Evolutionary conservation across 1,140 invertebrate genomes (phyloP).

Genomic region (Hesperophylax magnus): DNA sequence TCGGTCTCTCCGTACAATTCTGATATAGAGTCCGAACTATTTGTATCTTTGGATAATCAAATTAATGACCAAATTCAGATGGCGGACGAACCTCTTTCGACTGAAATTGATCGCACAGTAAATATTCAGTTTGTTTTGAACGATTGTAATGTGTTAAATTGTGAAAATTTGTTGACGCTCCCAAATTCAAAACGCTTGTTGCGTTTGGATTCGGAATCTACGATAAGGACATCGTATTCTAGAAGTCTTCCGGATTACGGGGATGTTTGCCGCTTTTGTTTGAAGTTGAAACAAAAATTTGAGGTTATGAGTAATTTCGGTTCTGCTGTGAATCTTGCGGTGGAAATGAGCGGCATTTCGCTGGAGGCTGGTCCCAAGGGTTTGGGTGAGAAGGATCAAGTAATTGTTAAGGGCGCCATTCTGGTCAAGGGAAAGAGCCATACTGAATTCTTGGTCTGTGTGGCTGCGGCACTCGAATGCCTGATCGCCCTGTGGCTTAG

Average conservation of each 20-base stretch:
- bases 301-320: not conserved
- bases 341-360: slow-evolving; percentile 47
- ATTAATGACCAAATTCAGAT: slow-evolving; percentile 10
- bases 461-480: slow-evolving; percentile 53
- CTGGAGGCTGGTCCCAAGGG: slow-evolving; percentile 17
- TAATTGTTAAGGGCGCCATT: slow-evolving; percentile 42
- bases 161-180: not conserved
- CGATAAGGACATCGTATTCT: not conserved
- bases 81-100: not conserved
- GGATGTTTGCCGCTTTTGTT: slow-evolving; percentile 50
- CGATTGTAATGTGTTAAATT: not conserved
- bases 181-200: not conserved
- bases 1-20: not conserved
- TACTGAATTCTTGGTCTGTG: slow-evolving; percentile 52
- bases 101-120: not conserved
- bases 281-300: slow-evolving; percentile 48
- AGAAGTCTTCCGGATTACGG: slow-evolving; percentile 50
- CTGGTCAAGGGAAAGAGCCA: slow-evolving; percentile 21
- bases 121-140: slow-evolving; percentile 11
- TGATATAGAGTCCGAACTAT: slow-evolving; percentile 21
- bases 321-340: slow-evolving; percentile 39
- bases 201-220: slow-evolving; percentile 30
- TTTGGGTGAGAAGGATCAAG: not conserved
- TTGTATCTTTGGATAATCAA: slow-evolving; percentile 17
- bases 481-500: slow-evolving; percentile 52